Conservation (phyloP, 1,140 invertebrate species). For the Ectropis grisescens region DNA sequence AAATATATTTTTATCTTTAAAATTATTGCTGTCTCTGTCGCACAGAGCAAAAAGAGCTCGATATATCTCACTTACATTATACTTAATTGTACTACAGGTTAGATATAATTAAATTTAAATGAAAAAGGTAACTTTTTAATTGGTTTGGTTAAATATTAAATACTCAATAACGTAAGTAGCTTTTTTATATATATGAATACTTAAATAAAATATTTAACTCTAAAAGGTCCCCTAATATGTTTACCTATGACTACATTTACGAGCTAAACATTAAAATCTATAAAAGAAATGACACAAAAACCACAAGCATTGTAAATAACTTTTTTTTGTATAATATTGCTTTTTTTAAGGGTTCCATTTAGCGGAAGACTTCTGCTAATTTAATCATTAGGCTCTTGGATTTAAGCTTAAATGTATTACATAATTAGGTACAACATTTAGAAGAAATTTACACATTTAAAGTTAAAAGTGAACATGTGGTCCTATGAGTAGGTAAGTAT, state of each 20-base stretch:
- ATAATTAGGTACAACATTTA: too few relatives aligned
- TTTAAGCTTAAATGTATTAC: too few relatives aligned
- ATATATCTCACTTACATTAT: constrained; percentile 46
- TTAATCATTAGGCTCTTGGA: constrained; percentile 1
- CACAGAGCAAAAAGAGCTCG: constrained; percentile 54
- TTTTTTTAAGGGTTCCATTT: constrained; percentile 21
- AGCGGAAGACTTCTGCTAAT: constrained; percentile 25
- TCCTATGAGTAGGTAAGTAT: too few relatives aligned
- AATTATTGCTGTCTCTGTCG: constrained; percentile 64
- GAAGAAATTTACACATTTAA: too few relatives aligned
- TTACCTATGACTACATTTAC: constrained; percentile 10
- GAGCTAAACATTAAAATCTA: constrained; percentile 31
- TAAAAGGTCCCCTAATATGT: background rate
- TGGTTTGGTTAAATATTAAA: constrained; percentile 15
- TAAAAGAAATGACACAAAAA: too few relatives aligned
- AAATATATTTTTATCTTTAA: constrained; percentile 47
- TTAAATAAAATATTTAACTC: background rate
- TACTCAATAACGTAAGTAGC: constrained; percentile 60
- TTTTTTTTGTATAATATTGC: too few relatives aligned
- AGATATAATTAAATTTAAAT: too few relatives aligned
- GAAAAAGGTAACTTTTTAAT: constrained; percentile 1
- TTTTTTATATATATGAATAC: constrained; percentile 31
- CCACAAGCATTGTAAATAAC: too few relatives aligned
- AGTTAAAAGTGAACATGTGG: too few relatives aligned
- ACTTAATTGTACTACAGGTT: constrained; percentile 57